Conservation (phyloP, 2,888 invertebrate species). For the Pheosia tremula region DNA sequence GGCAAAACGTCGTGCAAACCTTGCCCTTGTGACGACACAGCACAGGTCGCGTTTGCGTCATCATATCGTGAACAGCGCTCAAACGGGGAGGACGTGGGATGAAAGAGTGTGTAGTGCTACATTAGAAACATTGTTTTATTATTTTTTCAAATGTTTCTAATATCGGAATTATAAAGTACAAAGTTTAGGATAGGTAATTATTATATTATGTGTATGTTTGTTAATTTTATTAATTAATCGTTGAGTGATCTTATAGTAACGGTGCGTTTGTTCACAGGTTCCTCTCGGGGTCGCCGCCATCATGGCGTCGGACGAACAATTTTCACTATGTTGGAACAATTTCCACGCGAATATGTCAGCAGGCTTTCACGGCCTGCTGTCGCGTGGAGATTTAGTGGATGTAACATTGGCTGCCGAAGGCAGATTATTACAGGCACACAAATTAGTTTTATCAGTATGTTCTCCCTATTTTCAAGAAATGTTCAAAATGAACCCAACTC, state of each 20-base stretch:
- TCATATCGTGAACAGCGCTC: slow-evolving; percentile 73
- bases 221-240: not conserved
- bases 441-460: slow-evolving; percentile 89
- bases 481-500: slow-evolving; percentile 88
- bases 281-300: slow-evolving; percentile 76
- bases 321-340: slow-evolving; percentile 91
- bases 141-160: slow-evolving; percentile 79
- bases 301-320: slow-evolving; percentile 90
- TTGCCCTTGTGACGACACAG: slow-evolving; percentile 70
- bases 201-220: not conserved
- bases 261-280: slow-evolving; percentile 56
- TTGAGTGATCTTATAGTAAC: slow-evolving; percentile 4
- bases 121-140: slow-evolving; percentile 67
- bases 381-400: slow-evolving; percentile 88
- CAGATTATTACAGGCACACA: slow-evolving; percentile 88
- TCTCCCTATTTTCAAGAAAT: slow-evolving; percentile 90
- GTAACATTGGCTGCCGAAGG: slow-evolving; percentile 89
- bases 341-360: slow-evolving; percentile 89
- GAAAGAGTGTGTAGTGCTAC: slow-evolving; percentile 54
- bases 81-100: slow-evolving; percentile 77
- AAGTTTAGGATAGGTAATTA: slow-evolving; percentile 78
- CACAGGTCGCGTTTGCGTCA: slow-evolving; percentile 75
- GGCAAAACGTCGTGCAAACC: slow-evolving; percentile 49
- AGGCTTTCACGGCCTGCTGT: slow-evolving; percentile 88
- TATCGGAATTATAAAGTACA: slow-evolving; percentile 78